These are phyloP conservation scores for Drosophila tripunctata DNA, from an alignment of 2,888 invertebrate genomes.

Conservation along the genomic window DNA sequence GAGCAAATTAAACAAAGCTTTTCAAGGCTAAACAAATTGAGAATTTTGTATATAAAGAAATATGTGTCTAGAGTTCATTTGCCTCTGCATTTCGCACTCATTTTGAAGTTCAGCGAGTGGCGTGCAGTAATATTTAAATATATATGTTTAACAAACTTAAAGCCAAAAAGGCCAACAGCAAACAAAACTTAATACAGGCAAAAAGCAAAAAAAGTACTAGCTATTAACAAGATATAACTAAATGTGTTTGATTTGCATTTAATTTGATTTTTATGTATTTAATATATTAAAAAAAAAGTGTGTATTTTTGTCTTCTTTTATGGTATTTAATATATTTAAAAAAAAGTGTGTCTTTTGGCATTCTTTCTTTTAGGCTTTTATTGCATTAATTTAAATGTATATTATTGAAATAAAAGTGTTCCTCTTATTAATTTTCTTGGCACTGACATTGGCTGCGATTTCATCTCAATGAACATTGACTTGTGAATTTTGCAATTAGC, in stretches of 20 bases:
- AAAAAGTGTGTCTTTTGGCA: not conserved
- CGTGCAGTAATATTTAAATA: slow-evolving; percentile 1
- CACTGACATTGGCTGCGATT: slow-evolving; percentile 9
- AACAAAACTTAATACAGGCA: slow-evolving; percentile 3
- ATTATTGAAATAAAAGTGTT: slow-evolving; percentile 3
- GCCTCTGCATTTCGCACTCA: too few species aligned
- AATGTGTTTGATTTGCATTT: not conserved
- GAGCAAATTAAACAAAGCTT: not conserved
- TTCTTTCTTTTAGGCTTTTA: too few species aligned
- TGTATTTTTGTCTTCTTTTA: not conserved
- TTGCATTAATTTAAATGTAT: too few species aligned
- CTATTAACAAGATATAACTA: not conserved
- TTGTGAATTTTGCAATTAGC: not conserved
- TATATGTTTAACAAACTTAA: too few species aligned
- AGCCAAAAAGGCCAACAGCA: slow-evolving; percentile 11
- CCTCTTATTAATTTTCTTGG: slow-evolving; percentile 2
- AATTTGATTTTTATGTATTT: not conserved
- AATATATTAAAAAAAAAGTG: not conserved
- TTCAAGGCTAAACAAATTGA: slow-evolving; percentile 11
- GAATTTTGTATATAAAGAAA: not conserved
- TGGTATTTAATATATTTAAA: too few species aligned
- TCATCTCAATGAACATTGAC: slow-evolving; percentile 11
- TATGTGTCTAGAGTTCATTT: slow-evolving; percentile 14
- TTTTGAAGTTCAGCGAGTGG: not conserved
- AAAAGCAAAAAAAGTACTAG: slow-evolving; percentile 3